These are phyloP conservation scores for Isurus oxyrinchus DNA, from an alignment of 2,113 vertebrate genomes.

Conservation along the genomic window DNA sequence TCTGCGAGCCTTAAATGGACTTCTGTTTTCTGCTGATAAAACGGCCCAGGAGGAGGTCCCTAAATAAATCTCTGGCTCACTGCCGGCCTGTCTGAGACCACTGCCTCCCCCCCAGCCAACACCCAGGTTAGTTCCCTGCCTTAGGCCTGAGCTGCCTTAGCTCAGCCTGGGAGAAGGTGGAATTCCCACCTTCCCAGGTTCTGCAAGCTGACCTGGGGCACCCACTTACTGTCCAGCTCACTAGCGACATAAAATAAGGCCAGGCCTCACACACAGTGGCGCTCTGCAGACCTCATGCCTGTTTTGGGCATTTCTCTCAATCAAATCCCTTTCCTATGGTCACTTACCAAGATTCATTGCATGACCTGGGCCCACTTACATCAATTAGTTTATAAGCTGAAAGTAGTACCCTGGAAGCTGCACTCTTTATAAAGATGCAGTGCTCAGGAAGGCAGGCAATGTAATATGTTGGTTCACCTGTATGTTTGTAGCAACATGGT, in stretches of 20 bases:
- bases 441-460: background rate
- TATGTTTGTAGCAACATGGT: background rate
- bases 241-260: background rate
- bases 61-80: background rate
- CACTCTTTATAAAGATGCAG: too few species aligned
- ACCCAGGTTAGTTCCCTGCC: too few species aligned
- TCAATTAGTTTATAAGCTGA: too few species aligned
- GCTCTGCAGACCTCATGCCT: too few species aligned
- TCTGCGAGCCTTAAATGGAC: background rate
- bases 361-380: background rate
- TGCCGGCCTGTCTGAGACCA: too few species aligned
- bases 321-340: background rate
- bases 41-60: background rate
- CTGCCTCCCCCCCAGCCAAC: too few species aligned
- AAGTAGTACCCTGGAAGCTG: too few species aligned
- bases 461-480: background rate
- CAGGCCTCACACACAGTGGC: too few species aligned
- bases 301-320: too few species aligned
- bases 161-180: background rate
- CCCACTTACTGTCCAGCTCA: background rate
- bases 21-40: background rate
- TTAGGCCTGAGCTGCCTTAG: background rate
- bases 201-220: background rate
- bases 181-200: too few species aligned
- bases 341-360: background rate